Evolutionary conservation across 2,888 invertebrate genomes (phyloP).

Genomic region (Tenthredo amoena): DNA sequence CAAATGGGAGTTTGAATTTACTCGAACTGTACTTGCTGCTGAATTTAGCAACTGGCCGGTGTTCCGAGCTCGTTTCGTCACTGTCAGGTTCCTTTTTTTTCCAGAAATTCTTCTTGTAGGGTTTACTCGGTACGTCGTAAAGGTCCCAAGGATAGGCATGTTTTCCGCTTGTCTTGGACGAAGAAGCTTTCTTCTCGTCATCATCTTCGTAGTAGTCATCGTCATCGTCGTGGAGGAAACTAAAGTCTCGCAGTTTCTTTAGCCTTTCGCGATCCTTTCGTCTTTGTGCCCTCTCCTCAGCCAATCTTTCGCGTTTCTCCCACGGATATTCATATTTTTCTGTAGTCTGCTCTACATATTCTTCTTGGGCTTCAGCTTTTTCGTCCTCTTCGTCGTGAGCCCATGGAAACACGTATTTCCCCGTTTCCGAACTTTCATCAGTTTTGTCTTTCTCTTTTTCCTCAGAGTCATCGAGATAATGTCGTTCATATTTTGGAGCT

Average conservation of each 20-base stretch:
- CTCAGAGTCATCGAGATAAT: slow-evolving; percentile 5
- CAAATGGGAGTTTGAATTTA: slow-evolving; percentile 45
- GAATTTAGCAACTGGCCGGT: slow-evolving; percentile 62
- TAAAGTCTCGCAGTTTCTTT: slow-evolving; percentile 55
- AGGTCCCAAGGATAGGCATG: slow-evolving; percentile 63
- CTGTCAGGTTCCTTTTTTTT: slow-evolving; percentile 58
- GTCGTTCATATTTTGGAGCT: slow-evolving; percentile 50
- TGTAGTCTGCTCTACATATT: slow-evolving; percentile 54
- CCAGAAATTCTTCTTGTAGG: slow-evolving; percentile 16
- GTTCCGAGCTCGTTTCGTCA: slow-evolving; percentile 60
- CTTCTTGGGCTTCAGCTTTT: slow-evolving; percentile 56
- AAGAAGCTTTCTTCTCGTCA: slow-evolving; percentile 27
- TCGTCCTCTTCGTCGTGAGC: slow-evolving; percentile 61
- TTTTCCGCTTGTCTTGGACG: slow-evolving; percentile 27
- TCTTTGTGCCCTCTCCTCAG: slow-evolving; percentile 52
- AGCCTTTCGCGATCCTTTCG: slow-evolving; percentile 53
- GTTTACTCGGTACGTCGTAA: slow-evolving; percentile 57
- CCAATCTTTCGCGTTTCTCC: slow-evolving; percentile 71
- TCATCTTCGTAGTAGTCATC: slow-evolving; percentile 59
- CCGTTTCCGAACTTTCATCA: slow-evolving; percentile 55
- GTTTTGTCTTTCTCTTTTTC: slow-evolving; percentile 17
- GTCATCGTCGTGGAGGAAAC: slow-evolving; percentile 58
- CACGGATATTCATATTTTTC: slow-evolving; percentile 73
- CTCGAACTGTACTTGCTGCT: slow-evolving; percentile 66
- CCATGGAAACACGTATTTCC: slow-evolving; percentile 70